phyloP scores from a whole-genome alignment of 2,113 vertebrate genomes.

The Saccopteryx bilineata region DNA sequence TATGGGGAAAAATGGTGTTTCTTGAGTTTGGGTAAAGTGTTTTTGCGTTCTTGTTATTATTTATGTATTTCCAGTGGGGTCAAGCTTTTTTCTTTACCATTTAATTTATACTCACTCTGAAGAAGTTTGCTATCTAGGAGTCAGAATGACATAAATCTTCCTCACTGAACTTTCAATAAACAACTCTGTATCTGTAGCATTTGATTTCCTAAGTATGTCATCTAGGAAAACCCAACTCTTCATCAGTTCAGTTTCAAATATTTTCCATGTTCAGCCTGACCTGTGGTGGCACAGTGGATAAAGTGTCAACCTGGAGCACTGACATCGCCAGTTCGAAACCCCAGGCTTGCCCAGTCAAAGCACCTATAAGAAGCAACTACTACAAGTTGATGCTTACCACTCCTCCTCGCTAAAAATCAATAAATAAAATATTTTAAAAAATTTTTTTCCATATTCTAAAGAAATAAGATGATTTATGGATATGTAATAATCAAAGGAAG shows the following conservation, averaged over 20 bases:
- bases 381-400: too few relatives aligned
- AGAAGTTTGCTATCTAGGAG: background rate
- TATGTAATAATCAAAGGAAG: background rate
- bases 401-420: too few relatives aligned
- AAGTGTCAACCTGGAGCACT: too few relatives aligned
- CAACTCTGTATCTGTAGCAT: background rate
- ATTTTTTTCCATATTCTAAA: conserved; percentile 24
- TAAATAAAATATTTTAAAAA: too few relatives aligned
- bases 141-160: background rate
- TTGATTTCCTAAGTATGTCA: background rate
- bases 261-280: conserved; percentile 5
- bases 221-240: background rate
- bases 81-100: background rate
- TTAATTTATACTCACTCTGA: conserved; percentile 27
- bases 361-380: too few relatives aligned
- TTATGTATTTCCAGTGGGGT: background rate
- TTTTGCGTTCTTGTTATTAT: background rate
- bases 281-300: too few relatives aligned
- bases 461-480: background rate
- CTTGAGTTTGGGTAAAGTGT: background rate
- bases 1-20: background rate
- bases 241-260: background rate
- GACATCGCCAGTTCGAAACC: too few relatives aligned
- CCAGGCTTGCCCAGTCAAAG: too few relatives aligned
- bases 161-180: background rate